Percentiles rank a stretch among this genome's conserved stretches.
Evolutionary conservation across 1,140 invertebrate genomes (phyloP).

Genomic region (Drepana arcuata): DNA sequence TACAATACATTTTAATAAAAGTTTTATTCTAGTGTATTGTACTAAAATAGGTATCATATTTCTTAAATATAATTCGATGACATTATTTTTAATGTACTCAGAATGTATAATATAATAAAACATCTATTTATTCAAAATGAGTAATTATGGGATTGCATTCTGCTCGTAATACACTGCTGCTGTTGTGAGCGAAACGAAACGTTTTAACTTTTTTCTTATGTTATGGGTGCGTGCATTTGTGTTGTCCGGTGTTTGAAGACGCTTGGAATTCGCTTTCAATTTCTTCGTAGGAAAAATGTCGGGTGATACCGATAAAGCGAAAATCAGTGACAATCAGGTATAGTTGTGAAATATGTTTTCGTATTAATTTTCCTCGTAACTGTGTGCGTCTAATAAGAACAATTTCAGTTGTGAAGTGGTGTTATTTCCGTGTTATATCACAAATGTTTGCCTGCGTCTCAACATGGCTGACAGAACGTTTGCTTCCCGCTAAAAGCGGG

Average conservation of each 20-base stretch:
- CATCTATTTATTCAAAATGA: no score
- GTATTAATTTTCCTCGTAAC: slow-evolving; percentile 52
- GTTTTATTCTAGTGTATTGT: no score
- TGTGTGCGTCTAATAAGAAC: slow-evolving; percentile 50
- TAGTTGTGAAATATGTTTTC: slow-evolving; percentile 63
- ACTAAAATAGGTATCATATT: no score
- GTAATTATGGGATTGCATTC: no score
- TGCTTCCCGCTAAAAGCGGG: slow-evolving; percentile 72
- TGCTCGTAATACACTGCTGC: no score
- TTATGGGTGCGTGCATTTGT: slow-evolving; percentile 68
- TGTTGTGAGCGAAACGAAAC: no score
- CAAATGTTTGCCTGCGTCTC: slow-evolving; percentile 72
- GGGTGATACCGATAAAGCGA: slow-evolving; percentile 73
- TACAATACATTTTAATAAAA: no score
- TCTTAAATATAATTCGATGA: no score
- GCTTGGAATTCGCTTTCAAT: slow-evolving; percentile 73
- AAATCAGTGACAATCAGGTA: slow-evolving; percentile 73
- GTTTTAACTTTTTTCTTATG: slow-evolving; percentile 57
- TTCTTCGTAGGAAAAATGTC: slow-evolving; percentile 72
- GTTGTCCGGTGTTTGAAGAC: slow-evolving; percentile 71
- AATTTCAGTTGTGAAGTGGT: slow-evolving; percentile 54
- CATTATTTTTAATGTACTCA: no score
- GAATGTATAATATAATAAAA: no score
- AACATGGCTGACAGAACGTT: slow-evolving; percentile 73
- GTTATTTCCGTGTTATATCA: slow-evolving; percentile 72